Percentiles rank a stretch among this genome's conserved stretches.
phyloP scores from a whole-genome alignment of 2,797 vertebrate genomes.

The Leucoraja ocellata region DNA sequence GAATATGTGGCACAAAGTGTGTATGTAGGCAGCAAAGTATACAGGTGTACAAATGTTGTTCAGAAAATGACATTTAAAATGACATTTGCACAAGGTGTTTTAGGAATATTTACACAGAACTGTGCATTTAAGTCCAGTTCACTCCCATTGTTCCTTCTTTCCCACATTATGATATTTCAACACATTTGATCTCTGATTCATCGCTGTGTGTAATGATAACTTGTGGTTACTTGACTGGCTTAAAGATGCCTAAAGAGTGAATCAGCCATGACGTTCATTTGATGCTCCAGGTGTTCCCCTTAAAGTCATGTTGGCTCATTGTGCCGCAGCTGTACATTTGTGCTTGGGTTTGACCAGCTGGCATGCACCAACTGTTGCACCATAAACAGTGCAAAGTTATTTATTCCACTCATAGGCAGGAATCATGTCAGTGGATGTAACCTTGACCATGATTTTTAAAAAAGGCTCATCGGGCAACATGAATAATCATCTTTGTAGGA shows the following conservation, averaged over 20 bases:
- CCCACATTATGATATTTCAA: background rate
- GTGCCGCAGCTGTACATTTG: background rate
- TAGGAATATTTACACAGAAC: background rate
- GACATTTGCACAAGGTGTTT: background rate
- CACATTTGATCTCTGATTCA: background rate
- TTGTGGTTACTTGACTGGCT: background rate
- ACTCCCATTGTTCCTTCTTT: background rate
- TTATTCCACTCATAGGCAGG: background rate
- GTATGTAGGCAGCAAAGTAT: background rate
- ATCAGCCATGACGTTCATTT: background rate
- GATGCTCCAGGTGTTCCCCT: constrained; percentile 26
- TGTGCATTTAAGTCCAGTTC: background rate
- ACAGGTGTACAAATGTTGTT: no score
- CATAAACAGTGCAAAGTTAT: constrained; percentile 4
- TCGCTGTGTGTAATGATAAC: background rate
- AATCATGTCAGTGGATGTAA: background rate
- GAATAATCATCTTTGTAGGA: background rate
- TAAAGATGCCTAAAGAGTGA: constrained; percentile 4
- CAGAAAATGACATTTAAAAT: background rate
- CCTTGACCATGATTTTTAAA: background rate
- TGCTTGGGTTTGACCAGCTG: background rate
- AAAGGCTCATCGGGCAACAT: no score
- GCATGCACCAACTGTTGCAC: background rate
- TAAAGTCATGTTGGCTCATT: constrained; percentile 2
- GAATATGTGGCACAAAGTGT: no score